Evolutionary conservation across 92 coral and sea anemone species (phyloP).

Genomic region (Paramuricea clavata): DNA sequence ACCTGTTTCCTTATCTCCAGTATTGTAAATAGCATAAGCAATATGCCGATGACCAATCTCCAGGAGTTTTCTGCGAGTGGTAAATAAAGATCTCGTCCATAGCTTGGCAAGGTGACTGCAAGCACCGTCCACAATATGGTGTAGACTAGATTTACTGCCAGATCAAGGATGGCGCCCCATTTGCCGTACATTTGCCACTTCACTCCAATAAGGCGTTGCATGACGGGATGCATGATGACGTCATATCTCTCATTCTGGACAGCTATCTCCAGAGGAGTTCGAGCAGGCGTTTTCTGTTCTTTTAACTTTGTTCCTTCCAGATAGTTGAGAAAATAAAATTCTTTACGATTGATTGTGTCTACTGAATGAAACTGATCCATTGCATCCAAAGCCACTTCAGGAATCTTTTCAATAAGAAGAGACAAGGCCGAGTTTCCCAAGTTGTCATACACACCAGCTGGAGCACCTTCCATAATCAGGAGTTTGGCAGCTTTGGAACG

Average conservation of each 20-base stretch:
- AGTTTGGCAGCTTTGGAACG: conserved; percentile 86
- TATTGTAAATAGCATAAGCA: conserved; percentile 24
- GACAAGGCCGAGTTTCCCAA: conserved; percentile 73
- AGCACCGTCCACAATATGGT: conserved; percentile 42
- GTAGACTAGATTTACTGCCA: conserved; percentile 29
- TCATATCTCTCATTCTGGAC: conserved; percentile 74
- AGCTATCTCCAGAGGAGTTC: conserved; percentile 66
- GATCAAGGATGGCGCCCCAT: conserved; percentile 59
- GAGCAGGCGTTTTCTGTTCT: conserved; percentile 53
- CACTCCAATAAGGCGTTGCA: conserved; percentile 72
- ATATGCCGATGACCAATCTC: conserved; percentile 18
- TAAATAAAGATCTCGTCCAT: conserved; percentile 44
- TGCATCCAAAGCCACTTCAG: conserved; percentile 74
- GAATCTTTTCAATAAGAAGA: conserved; percentile 74
- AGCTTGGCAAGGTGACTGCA: conserved; percentile 23
- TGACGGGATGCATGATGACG: conserved; percentile 77
- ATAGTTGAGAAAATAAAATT: conserved; percentile 73
- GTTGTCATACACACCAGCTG: conserved; percentile 76
- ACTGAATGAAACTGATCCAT: conserved; percentile 74
- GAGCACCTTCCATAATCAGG: conserved; percentile 70
- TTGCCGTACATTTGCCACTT: conserved; percentile 72
- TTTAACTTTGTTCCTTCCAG: conserved; percentile 64
- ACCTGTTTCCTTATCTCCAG: conserved; percentile 31
- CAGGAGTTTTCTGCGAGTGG: conserved; percentile 10
- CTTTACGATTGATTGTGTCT: conserved; percentile 71